Base-by-base conservation (phyloP, 2,888 invertebrate species). In the Antheraea assamensis region DNA sequence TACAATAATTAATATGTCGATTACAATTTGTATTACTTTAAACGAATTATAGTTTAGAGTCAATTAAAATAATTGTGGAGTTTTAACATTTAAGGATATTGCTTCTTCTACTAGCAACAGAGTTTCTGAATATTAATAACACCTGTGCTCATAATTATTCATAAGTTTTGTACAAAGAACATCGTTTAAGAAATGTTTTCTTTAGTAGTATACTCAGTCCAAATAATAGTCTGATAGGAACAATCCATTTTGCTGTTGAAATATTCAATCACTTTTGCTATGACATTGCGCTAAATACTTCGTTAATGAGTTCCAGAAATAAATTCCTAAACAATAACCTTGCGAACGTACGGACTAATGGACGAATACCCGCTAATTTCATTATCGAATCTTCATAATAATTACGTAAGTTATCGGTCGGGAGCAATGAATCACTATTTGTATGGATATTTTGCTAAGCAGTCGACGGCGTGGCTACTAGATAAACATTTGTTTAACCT, bases 351-450 rank as follows among this genome's bases (percentile, higher is more conserved):
- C 35, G 13, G 68, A 10, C 68, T 68, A 35, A 68, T 35, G 68
- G 13, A 31, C 68, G 68, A 68, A 35, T 10, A 31, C 21, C 5
- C 68, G 68, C 21, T 68, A 68, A 68, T 68, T 68, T 35, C 19
- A 68, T 68, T 68, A 68, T 35, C 68, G n/a, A 35, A 68, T 74
- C 72, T 75, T 35, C 71, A n/a, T 74, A 70, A 73, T 72, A 75
- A 75, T 81, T 79, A 81, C 78, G 76, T 79, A 76, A 78, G 76
- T 71, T 52, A 72, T 64, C 72, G 75, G 73, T 72, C 58, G 61
- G 73, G 74, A 73, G 70, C 74, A 72, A 80, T 90, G 89, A 90
- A 81, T 89, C 87, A 90, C 80, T 87, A 83, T 90, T 90, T 87
- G 86, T 88, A 87, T 83, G 76, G 75, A 79, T 87, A 86, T 88